phyloP scores from a whole-genome alignment of 2,888 invertebrate species.

The Heliconius hortense region DNA sequence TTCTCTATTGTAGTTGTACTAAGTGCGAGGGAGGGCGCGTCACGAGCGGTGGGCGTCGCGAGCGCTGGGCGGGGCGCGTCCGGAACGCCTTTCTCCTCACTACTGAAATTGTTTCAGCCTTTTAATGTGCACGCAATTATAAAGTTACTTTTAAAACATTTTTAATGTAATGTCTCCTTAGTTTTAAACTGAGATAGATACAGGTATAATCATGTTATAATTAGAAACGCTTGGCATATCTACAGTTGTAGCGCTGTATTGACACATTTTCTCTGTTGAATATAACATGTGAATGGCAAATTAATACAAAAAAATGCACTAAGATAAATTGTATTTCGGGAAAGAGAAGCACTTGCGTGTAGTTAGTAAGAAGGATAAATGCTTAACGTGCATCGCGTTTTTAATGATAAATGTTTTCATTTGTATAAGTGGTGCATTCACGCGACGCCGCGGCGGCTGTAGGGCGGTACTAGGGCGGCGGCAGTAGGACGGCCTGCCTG shows the following conservation, averaged over 20 bases:
- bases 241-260: not conserved
- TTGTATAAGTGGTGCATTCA: conserved; percentile 14
- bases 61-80: conserved; percentile 23
- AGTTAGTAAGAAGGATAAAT: not conserved
- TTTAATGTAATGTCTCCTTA: no score
- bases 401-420: not conserved
- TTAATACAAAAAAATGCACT: not conserved
- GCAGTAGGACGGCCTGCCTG: not conserved
- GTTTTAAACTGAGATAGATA: no score
- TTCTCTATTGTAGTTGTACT: not conserved
- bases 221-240: no score
- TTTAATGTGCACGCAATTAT: not conserved
- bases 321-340: not conserved
- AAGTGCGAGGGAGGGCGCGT: conserved; percentile 16
- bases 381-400: conserved; percentile 1
- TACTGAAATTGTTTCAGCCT: conserved; percentile 9
- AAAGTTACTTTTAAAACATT: not conserved
- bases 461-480: not conserved
- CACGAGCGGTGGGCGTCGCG: conserved; percentile 6
- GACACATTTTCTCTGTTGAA: not conserved
- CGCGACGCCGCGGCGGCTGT: not conserved
- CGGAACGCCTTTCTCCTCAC: not conserved
- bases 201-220: no score
- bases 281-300: not conserved
- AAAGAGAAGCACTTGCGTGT: not conserved